Evolutionary conservation across 2,888 invertebrate species (phyloP), one percentile per base, ranked within the genome.

Genomic region (Camponotus fellah): DNA sequence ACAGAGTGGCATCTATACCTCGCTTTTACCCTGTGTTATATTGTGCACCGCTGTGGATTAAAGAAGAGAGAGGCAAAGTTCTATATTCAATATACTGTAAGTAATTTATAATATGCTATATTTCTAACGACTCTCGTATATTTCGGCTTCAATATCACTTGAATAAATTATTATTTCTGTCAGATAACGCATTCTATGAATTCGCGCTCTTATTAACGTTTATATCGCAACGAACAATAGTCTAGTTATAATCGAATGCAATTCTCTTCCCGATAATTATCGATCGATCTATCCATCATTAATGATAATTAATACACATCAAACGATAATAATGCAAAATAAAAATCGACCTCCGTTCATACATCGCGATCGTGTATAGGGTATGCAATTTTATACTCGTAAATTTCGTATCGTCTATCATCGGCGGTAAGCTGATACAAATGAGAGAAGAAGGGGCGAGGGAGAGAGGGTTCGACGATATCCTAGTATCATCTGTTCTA

Each of bases 401-500:
- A 37, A 58, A 71, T 69, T 72, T 46, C 32, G 62, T 26, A 62
- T 56, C 71, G 75, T 26, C 43, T 37, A 74, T 74, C 75, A 81
- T 81, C 74, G 9, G 5, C 4, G 53, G 58, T 75, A 83, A 83
- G 53, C 84, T 53, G 74, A 77, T 64, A 68, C 53, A 26, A 58
- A 53, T 53, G 53, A n/a, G n/a, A 46, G 46, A 2, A 53, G 17
- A n/a, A n/a, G n/a, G 49, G n/a, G n/a, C 26, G 26, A 26, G 26
- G 26, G 26, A 26, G 26, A 26, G 26, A 26, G n/a, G 64, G n/a
- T 43, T 71, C 82, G 34, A 79, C 72, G 74, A 83, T 85, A 85
- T 46, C 64, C 87, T 83, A 83, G 69, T 81, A 68, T 79, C 74
- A 58, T 26, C 56, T 69, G 58, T 83, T 81, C 83, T 60, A 81